Evolutionary conservation across 64 coral and sea anemone genomes (phyloP).

Genomic region (Exaiptasia diaphana): DNA sequence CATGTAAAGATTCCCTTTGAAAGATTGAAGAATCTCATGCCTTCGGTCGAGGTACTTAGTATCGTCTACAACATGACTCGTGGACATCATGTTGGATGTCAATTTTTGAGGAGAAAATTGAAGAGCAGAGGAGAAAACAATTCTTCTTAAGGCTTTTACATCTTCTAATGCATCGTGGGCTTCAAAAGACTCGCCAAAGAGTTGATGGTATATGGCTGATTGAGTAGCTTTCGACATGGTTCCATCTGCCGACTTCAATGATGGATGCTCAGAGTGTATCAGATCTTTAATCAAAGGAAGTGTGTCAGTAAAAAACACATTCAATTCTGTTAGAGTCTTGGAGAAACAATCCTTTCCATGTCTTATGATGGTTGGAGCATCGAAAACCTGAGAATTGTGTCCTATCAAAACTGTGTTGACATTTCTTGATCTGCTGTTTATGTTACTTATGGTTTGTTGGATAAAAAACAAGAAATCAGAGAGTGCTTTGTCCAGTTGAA

Average conservation of each 20-base stretch:
- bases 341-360: slow-evolving; percentile 1
- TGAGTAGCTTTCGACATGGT: not conserved
- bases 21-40: slow-evolving; percentile 36
- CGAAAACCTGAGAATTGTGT: slow-evolving; percentile 25
- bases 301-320: slow-evolving; percentile 22
- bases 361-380: slow-evolving; percentile 28
- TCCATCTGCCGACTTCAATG: not conserved
- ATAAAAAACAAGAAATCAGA: not conserved
- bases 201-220: not conserved
- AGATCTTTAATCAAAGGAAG: slow-evolving; percentile 24
- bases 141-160: slow-evolving; percentile 1
- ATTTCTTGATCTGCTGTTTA: not conserved
- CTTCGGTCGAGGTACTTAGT: slow-evolving; percentile 23
- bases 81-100: not conserved
- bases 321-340: not conserved
- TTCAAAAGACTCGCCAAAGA: slow-evolving; percentile 17
- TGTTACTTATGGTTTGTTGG: not conserved
- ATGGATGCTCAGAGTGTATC: not conserved
- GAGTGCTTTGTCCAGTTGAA: not conserved
- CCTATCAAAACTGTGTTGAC: not conserved
- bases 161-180: slow-evolving; percentile 44
- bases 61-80: not conserved
- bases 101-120: not conserved
- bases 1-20: slow-evolving; percentile 26
- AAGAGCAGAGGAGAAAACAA: slow-evolving; percentile 10